A percentile compares a stretch with the other conserved stretches of the same genome.
Evolutionary conservation across 2,113 vertebrate species (phyloP).

Genomic region (Gobius niger): DNA sequence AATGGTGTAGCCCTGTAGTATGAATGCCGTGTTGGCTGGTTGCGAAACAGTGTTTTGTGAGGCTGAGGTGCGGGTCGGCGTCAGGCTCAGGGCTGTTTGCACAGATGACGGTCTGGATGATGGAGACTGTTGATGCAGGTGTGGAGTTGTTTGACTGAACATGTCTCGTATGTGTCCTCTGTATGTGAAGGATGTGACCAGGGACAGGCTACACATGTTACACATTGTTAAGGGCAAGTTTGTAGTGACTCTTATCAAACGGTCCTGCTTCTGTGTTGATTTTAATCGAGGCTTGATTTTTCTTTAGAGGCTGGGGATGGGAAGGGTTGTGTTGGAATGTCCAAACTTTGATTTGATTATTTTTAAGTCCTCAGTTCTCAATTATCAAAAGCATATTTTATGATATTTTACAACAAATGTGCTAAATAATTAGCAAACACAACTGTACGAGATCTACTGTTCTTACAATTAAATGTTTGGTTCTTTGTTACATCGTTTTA

Average conservation of each 20-base stretch:
- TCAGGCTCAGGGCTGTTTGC: conserved; percentile 60
- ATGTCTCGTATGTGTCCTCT: conserved; percentile 25
- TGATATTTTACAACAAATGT: no score
- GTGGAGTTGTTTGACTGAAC: conserved; percentile 50
- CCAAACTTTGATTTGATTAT: not conserved
- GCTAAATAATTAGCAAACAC: no score
- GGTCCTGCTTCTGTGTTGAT: not conserved
- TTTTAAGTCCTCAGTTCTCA: no score
- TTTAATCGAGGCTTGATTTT: not conserved
- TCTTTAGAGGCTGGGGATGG: not conserved
- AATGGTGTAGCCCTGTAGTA: not conserved
- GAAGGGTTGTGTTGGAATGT: not conserved
- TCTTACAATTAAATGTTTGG: no score
- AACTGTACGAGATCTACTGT: no score
- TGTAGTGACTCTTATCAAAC: not conserved
- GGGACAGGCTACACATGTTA: conserved; percentile 8
- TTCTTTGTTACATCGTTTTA: no score
- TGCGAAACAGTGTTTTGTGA: conserved; percentile 58
- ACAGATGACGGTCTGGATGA: conserved; percentile 66
- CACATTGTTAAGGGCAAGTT: conserved; percentile 1
- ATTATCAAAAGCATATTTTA: no score
- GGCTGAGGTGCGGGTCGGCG: conserved; percentile 48
- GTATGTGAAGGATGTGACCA: conserved; percentile 6
- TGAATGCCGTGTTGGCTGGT: conserved; percentile 8
- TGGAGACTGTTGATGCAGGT: conserved; percentile 71